Evolutionary conservation across 2,888 invertebrate genomes (phyloP), one percentile per base, ranked within the genome.

Genomic region (Agrotis puta): DNA sequence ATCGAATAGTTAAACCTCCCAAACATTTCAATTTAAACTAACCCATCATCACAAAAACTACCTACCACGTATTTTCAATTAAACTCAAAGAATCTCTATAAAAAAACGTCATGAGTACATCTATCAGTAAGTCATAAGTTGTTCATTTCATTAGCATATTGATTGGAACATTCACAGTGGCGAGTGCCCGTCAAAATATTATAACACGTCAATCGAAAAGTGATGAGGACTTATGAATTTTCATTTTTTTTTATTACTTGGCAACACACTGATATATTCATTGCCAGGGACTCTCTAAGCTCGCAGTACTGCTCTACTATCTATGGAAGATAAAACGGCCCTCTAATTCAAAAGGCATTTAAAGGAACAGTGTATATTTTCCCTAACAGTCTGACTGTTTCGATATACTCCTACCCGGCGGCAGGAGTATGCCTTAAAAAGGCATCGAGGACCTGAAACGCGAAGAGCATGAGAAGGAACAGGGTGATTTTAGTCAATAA

Each of bases 111-210:
- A 4, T 73, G 20, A 18, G 7, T 57, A 64, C 45, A 69, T 67
- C 16, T 13, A 68, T 54, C 50, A 57, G 47, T 27, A 43, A 56
- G n/a, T 43, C 22, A 62, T 57, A 75, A 69, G 65, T 72, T 45
- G 54, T 69, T 58, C 69, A 75, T 77, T 81, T 75, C 79, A 89
- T 91, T 90, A 89, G 45, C 90, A 90, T 91, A 90, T 91, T 91
- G 88, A 90, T 90, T 89, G 85, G 84, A 77, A 72, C 54, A 54
- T 73, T 56, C 51, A 75, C 80, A 71, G 78, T 77, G 76, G 80
- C 70, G 48, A 50, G 51, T 63, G 20, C 33, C 76, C 76, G 81
- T 87, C 82, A 82, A 45, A 75, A 81, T 59, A 79, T 64, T 65
- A 71, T 64, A 75, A 72, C 74, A 75, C 61, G 57, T 74, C 73